Conservation (phyloP, 2,113 vertebrate species). For the Gracilinanus agilis region DNA sequence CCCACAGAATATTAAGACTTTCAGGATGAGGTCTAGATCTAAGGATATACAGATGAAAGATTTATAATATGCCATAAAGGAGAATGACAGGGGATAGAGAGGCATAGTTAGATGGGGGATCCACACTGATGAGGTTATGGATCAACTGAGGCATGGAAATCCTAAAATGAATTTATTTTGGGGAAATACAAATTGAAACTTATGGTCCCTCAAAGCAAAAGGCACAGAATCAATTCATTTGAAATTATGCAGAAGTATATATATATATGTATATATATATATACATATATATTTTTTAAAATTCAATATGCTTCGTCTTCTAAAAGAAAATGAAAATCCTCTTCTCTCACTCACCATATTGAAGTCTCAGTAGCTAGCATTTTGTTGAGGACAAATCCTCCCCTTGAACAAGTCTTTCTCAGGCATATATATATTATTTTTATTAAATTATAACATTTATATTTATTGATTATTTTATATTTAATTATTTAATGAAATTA, state of each 20-base stretch:
- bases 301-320: not conserved
- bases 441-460: too few species aligned
- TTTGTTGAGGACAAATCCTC: not conserved
- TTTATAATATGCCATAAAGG: not conserved
- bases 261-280: too few species aligned
- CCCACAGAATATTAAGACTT: not conserved
- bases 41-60: not conserved
- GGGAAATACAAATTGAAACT: not conserved
- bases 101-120: not conserved
- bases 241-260: not conserved
- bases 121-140: not conserved
- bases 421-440: too few species aligned
- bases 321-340: not conserved
- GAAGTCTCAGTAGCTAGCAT: not conserved
- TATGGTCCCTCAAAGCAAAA: not conserved
- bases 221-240: not conserved
- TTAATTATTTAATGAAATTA: too few species aligned
- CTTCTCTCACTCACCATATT: not conserved
- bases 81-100: not conserved
- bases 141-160: not conserved
- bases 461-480: too few species aligned
- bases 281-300: not conserved
- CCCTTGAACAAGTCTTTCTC: not conserved
- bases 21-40: not conserved
- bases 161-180: not conserved